phyloP scores from a whole-genome alignment of 1,140 invertebrate genomes.

The Sarcophaga bullata region DNA sequence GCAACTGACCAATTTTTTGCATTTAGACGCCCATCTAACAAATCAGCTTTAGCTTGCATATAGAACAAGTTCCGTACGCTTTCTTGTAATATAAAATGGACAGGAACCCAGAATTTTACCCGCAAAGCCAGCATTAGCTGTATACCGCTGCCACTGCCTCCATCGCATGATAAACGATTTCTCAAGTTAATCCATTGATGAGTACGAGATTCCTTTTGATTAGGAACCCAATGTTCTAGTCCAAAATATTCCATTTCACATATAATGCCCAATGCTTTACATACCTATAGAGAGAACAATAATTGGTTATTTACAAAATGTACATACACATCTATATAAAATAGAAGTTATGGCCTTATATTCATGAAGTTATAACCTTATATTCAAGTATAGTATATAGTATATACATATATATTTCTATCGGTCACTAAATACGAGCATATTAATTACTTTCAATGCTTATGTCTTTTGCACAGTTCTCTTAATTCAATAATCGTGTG shows the following conservation, averaged over 20 bases:
- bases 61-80: conserved; percentile 87
- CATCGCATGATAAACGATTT: conserved; percentile 76
- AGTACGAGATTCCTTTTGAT: conserved; percentile 59
- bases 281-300: conserved; percentile 74
- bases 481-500: no score
- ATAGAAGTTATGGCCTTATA: no score
- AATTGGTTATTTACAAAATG: no score
- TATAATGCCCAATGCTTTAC: conserved; percentile 81
- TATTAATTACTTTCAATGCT: no score
- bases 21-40: conserved; percentile 77
- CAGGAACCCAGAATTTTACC: conserved; percentile 91
- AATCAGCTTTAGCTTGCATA: conserved; percentile 79
- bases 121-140: conserved; percentile 71
- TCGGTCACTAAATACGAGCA: no score
- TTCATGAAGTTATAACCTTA: no score
- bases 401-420: no score
- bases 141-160: conserved; percentile 69
- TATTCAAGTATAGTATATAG: no score
- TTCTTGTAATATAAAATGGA: conserved; percentile 85
- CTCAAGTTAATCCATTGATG: conserved; percentile 84
- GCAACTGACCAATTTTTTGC: conserved; percentile 75
- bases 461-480: no score
- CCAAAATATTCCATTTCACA: conserved; percentile 91
- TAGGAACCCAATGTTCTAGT: conserved; percentile 67
- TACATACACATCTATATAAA: no score